A percentile compares a stretch with the other conserved stretches of the same genome.
phyloP scores from a whole-genome alignment of 1,140 invertebrate species.

The Colletes gigas region DNA sequence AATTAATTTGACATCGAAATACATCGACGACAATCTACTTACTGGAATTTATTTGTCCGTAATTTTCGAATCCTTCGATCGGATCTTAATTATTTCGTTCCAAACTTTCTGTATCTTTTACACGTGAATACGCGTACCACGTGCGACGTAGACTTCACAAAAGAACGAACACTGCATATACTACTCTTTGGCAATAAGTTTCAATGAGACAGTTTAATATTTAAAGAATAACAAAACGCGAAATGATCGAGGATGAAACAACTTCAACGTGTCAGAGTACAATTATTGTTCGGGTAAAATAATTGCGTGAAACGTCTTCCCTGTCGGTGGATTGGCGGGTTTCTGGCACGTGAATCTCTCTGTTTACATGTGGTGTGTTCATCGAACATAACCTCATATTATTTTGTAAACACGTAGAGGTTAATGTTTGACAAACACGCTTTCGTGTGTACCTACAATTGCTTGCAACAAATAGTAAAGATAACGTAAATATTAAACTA shows the following conservation, averaged over 20 bases:
- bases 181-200: background rate
- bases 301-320: background rate
- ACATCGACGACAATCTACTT: background rate
- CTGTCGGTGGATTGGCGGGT: background rate
- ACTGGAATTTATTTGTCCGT: background rate
- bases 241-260: background rate
- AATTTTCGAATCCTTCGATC: background rate
- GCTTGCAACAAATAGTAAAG: background rate
- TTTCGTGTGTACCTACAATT: background rate
- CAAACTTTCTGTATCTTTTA: background rate
- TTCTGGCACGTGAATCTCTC: background rate
- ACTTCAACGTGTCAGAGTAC: background rate
- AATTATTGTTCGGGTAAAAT: background rate
- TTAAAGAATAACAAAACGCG: background rate
- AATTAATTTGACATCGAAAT: background rate
- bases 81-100: no score
- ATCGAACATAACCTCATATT: background rate
- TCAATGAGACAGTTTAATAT: background rate
- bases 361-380: no score
- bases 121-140: background rate
- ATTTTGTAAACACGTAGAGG: background rate
- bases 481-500: background rate
- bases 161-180: background rate
- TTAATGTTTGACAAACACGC: background rate
- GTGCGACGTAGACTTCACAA: no score